Conservation (phyloP, 2,888 invertebrate genomes). For the Brachyptera putata region DNA sequence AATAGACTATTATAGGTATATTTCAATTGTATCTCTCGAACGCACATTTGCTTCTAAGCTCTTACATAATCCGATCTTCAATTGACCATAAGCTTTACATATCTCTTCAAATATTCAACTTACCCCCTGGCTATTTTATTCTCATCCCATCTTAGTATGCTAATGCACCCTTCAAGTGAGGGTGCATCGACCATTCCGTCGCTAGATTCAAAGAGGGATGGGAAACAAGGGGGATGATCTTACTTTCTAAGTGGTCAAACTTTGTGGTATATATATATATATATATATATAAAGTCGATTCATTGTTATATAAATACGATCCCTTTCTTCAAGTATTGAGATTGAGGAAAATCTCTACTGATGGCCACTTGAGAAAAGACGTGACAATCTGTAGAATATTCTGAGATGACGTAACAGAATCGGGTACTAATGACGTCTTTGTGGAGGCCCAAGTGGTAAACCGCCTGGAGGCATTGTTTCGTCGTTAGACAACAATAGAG, state of each 20-base stretch:
- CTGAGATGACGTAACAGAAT: not conserved
- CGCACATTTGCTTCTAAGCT: not conserved
- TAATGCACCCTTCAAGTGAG: no score
- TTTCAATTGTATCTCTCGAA: slow-evolving; percentile 1
- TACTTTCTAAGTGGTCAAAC: slow-evolving; percentile 14
- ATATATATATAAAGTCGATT: not conserved
- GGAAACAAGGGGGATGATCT: slow-evolving; percentile 3
- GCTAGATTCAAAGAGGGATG: not conserved
- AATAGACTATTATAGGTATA: no score
- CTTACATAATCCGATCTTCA: not conserved
- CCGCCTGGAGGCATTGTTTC: slow-evolving; percentile 19
- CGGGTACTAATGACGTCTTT: slow-evolving; percentile 5
- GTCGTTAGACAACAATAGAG: not conserved
- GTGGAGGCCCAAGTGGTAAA: not conserved
- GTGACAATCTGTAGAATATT: slow-evolving; percentile 1
- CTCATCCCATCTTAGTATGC: no score
- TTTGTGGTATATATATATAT: not conserved
- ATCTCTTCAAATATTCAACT: not conserved
- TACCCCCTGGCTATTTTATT: not conserved
- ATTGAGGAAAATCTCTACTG: not conserved
- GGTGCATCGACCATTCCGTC: no score
- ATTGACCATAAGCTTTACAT: slow-evolving; percentile 11
- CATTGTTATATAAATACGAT: not conserved
- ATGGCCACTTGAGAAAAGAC: not conserved
- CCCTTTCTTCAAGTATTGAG: not conserved